These are phyloP conservation scores for Ichneumoninae sp. DNA, from an alignment of 2,888 invertebrate species.

Conservation along the genomic window DNA sequence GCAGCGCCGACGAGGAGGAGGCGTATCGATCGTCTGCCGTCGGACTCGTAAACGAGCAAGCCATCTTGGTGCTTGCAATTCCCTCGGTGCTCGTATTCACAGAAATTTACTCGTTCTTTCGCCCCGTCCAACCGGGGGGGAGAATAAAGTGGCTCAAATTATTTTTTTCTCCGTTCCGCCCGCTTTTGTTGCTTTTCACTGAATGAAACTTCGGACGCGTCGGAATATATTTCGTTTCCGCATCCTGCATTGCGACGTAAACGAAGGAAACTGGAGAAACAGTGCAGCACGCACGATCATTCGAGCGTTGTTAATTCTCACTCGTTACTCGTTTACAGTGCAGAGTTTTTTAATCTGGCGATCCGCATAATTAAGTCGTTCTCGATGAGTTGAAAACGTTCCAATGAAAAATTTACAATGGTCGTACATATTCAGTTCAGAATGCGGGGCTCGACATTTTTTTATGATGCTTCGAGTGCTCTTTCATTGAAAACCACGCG, in stretches of 20 bases:
- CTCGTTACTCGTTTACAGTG: background rate
- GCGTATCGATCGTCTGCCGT: constrained; percentile 61
- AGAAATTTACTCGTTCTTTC: constrained; percentile 63
- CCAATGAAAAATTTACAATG: background rate
- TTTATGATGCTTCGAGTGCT: background rate
- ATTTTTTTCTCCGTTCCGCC: constrained; percentile 45
- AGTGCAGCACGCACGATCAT: constrained; percentile 5
- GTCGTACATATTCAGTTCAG: background rate
- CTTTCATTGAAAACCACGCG: background rate
- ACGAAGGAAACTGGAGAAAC: constrained; percentile 24
- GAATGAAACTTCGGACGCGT: constrained; percentile 46
- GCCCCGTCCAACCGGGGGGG: constrained; percentile 33
- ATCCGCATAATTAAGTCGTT: background rate
- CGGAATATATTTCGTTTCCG: constrained; percentile 40
- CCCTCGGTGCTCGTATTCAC: constrained; percentile 63
- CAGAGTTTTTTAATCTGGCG: background rate
- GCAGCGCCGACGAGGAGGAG: constrained; percentile 51
- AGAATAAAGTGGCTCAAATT: constrained; percentile 56
- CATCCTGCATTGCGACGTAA: constrained; percentile 67
- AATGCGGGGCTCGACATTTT: background rate
- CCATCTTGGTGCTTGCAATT: constrained; percentile 66
- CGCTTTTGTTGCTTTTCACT: constrained; percentile 37
- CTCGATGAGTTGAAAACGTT: background rate
- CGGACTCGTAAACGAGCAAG: constrained; percentile 63
- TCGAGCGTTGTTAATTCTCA: constrained; percentile 6